Base-by-base conservation (phyloP, 1,140 invertebrate genomes). In the Dryas iulia region DNA sequence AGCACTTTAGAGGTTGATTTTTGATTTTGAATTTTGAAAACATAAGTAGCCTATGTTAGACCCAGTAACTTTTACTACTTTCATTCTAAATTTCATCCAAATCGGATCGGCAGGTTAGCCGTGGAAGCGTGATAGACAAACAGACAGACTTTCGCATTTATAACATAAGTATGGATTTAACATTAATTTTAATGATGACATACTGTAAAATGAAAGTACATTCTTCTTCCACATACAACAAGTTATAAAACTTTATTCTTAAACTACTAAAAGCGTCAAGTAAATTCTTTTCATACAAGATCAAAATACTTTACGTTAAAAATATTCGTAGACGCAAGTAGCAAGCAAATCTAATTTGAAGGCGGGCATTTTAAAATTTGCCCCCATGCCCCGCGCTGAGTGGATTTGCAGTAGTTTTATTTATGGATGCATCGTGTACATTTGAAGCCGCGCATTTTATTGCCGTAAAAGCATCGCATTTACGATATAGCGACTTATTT, bases 261-360 rank as follows among this genome's bases (percentile, higher is more conserved):
- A 47, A 14, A 47, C 8, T 35, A 39, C n/a, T 21, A 47, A n/a
- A n/a, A n/a, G n/a, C n/a, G n/a, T n/a, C 8, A 4, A 47, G 18
- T 47, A 47, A 47, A 47, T 47, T 21, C 33, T 14, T 39, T 8
- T 11, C 14, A 47, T 18, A 47, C 18, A 6, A 59, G 23, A 66
- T 53, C 25, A 59, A 66, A n/a, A 30, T 59, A 52, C 8, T 23
- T 30, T 53, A 25, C 11, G 54, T 30, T 8, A 26, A 56, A 26
- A 25, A 18, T 52, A 52, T 66, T 53, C n/a, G 21, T 64, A 53
- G 11, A 26, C 28, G 59, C 59, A 62, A 12, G 39, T 63, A 5
- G 59, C 30, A 64, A 5, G 59, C 30, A 64, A 70, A 64, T 66
- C 53, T 35, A 53, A 71, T 71, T 62, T 71, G n/a, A 59, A 62